Evolutionary conservation across 2,797 vertebrate species (phyloP), one percentile per base, ranked within the genome.

Genomic region (Hypotaenidia okinawae): DNA sequence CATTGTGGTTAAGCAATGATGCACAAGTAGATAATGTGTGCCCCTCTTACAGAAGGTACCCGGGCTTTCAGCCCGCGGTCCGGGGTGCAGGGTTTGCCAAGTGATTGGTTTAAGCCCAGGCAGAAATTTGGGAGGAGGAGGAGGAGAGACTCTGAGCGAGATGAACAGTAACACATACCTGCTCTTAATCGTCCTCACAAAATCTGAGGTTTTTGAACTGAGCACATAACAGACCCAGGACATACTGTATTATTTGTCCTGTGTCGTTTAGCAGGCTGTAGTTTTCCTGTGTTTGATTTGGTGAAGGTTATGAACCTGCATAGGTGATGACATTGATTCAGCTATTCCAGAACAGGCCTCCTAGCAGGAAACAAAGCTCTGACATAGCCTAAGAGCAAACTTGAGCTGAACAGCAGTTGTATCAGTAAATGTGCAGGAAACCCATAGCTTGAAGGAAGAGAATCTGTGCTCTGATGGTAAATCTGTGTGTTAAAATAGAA

Each of bases 401-500:
- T 78, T 69, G 51, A 70, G 23, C 7, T 67, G 22, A 90, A 52
- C 35, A 47, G 64, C 52, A 57, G 11, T 81, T 45, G 22, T 25
- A 55, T 41, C 32, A 41, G 28, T 63, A 66, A 75, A 77, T 10
- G 15, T 52, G 43, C 62, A 54, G 83, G 67, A 79, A 84, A 77
- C 19, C 24, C 3, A 0, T 84, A 58, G 74, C 85, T 82, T 63
- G 57, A 70, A 82, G 80, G 85, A 74, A 92, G 9, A 58, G 51
- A 87, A 73, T 79, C 37, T 77, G 32, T 76, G 49, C 70, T 84
- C 67, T 93, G 78, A 45, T 59, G 30, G 47, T 62, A 62, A 39
- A 61, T 74, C 51, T 69, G 57, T 33, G 37, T 80, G 87, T 76
- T 91, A 76, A 76, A 79, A 86, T 39, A 51, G 59, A 75, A 89